Conservation (phyloP, 2,113 vertebrate genomes). For the Meriones unguiculatus region DNA sequence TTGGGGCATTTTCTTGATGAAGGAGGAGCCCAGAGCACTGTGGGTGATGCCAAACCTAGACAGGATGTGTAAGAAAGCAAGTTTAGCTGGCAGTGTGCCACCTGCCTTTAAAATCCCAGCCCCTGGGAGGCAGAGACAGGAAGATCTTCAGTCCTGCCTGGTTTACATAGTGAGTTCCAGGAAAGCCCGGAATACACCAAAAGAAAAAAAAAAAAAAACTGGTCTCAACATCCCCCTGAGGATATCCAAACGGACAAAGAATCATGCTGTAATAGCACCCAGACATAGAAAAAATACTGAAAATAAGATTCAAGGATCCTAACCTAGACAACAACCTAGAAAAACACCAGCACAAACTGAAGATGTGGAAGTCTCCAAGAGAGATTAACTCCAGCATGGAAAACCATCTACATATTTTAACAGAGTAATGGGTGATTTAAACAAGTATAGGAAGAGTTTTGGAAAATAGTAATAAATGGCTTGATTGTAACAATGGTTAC, state of each 20-base stretch:
- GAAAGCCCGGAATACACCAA: neutral
- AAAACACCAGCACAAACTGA: neutral
- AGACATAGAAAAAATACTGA: neutral
- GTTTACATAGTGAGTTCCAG: neutral
- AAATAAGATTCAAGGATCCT: neutral
- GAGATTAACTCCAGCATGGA: neutral
- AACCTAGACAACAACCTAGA: neutral
- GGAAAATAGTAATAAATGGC: constrained; percentile 10
- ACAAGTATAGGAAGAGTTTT: neutral
- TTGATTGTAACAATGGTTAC: neutral
- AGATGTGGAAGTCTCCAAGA: neutral
- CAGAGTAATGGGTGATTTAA: neutral
- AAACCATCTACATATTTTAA: neutral
- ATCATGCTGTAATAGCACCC: neutral
- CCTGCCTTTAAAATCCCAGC: neutral
- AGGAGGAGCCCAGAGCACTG: neutral
- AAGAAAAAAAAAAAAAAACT: neutral
- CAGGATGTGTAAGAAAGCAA: neutral
- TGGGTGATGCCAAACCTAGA: neutral
- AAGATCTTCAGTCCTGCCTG: neutral
- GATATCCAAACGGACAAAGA: neutral
- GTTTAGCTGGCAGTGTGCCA: neutral
- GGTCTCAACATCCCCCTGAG: neutral
- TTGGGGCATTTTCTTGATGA: neutral
- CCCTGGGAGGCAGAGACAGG: neutral